A percentile compares a stretch with the other conserved stretches of the same genome.
Evolutionary conservation across 2,888 invertebrate genomes (phyloP).

Genomic region (Caenorhabditis sp.): DNA sequence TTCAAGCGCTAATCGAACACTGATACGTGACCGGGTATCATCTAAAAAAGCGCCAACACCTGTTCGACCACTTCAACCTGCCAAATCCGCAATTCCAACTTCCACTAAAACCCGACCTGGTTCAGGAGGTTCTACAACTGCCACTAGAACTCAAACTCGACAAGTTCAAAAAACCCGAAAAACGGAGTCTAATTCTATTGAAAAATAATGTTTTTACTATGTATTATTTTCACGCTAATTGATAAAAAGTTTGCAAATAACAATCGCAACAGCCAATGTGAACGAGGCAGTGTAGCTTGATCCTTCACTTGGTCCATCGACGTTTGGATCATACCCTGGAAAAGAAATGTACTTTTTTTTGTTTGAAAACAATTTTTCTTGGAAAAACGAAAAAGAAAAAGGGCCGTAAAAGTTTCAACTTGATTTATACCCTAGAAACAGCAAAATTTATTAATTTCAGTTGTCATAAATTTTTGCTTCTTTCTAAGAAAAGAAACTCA

Average conservation of each 20-base stretch:
- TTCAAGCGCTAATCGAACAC: constrained; percentile 19
- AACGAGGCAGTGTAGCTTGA: background rate
- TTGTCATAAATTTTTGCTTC: background rate
- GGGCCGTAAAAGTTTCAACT: background rate
- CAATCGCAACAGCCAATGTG: background rate
- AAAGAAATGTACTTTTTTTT: too few relatives aligned
- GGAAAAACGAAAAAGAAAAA: too few relatives aligned
- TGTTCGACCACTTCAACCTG: background rate
- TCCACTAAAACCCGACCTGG: background rate
- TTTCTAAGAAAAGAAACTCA: constrained; percentile 9
- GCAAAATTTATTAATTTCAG: background rate
- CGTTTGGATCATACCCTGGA: constrained; percentile 20
- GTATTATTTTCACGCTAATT: background rate
- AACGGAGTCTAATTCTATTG: constrained; percentile 3
- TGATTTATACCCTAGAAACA: constrained; percentile 1
- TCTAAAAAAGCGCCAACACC: background rate
- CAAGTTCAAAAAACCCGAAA: background rate
- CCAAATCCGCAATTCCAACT: background rate
- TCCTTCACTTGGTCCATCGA: constrained; percentile 13
- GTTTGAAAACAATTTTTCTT: too few relatives aligned
- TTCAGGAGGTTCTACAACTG: background rate
- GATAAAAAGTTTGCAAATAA: background rate
- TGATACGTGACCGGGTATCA: constrained; percentile 7
- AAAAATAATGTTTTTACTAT: background rate
- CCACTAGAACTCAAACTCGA: background rate